These are phyloP conservation scores for Drusus annulatus DNA, from an alignment of 1,140 invertebrate genomes.

Conservation along the genomic window DNA sequence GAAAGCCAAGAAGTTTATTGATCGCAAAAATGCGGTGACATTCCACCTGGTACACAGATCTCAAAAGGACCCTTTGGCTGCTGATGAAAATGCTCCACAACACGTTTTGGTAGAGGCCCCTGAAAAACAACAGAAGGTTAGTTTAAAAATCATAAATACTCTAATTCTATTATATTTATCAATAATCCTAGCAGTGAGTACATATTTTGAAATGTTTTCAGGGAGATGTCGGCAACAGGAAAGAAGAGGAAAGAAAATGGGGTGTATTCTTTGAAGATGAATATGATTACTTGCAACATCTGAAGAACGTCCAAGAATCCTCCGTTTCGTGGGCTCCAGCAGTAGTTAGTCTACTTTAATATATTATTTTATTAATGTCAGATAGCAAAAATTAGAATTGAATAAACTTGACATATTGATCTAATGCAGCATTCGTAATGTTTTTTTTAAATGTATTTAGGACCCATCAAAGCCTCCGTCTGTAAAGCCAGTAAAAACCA, in stretches of 20 bases:
- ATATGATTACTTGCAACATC: constrained; percentile 95
- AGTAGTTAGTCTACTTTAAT: constrained; percentile 26
- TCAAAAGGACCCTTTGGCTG: constrained; percentile 91
- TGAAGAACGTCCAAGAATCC: constrained; percentile 78
- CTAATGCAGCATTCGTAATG: no score
- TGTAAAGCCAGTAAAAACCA: constrained; percentile 57
- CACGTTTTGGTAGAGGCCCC: constrained; percentile 82
- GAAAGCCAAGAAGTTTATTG: constrained; percentile 91
- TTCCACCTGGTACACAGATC: constrained; percentile 94
- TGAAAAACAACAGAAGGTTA: constrained; percentile 59
- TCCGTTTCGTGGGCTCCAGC: constrained; percentile 54
- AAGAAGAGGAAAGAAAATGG: constrained; percentile 89
- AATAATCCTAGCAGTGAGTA: background rate
- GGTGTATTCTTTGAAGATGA: constrained; percentile 98
- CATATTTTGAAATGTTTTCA: constrained; percentile 16
- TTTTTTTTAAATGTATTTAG: constrained; percentile 1
- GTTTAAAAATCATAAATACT: background rate
- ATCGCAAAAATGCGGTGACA: constrained; percentile 92
- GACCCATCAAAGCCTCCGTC: constrained; percentile 40
- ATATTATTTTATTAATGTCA: background rate
- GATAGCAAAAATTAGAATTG: no score
- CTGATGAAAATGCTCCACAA: constrained; percentile 91
- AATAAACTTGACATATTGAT: no score
- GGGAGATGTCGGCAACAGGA: constrained; percentile 68
- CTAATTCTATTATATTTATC: background rate